A percentile compares a stretch with the other conserved stretches of the same genome.
Conservation (phyloP, 2,888 invertebrate species). For the Orchesellides sinensis region DNA sequence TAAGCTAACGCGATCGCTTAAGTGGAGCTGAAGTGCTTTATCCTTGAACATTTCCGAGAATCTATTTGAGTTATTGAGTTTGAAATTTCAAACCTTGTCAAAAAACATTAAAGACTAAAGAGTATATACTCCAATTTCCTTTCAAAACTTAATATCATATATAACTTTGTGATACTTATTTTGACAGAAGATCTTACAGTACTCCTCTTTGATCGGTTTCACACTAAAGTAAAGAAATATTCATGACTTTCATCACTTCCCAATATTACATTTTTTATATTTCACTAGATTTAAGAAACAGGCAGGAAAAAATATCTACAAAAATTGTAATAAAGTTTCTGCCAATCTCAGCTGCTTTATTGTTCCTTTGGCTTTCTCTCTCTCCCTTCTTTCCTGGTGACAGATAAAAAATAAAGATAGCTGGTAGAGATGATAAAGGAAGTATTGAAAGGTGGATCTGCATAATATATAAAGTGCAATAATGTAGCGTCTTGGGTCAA, state of each 20-base stretch:
- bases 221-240: too few species aligned
- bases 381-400: slow-evolving; percentile 11
- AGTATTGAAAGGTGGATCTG: slow-evolving; percentile 18
- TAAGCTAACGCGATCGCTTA: too few species aligned
- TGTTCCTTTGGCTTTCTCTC: neutral
- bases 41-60: too few species aligned
- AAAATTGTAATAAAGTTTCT: slow-evolving; percentile 42
- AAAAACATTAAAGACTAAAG: too few species aligned
- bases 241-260: neutral
- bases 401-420: slow-evolving; percentile 34
- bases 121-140: too few species aligned
- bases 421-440: neutral
- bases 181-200: too few species aligned
- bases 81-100: too few species aligned
- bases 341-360: slow-evolving; percentile 52
- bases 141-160: too few species aligned
- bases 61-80: too few species aligned
- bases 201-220: too few species aligned
- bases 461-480: neutral
- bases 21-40: too few species aligned
- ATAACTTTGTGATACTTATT: too few species aligned
- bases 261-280: neutral
- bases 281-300: neutral
- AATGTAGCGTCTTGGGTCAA: slow-evolving; percentile 24
- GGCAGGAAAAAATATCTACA: neutral